phyloP scores from a whole-genome alignment of 1,140 invertebrate species.

The Oppia nitens region DNA sequence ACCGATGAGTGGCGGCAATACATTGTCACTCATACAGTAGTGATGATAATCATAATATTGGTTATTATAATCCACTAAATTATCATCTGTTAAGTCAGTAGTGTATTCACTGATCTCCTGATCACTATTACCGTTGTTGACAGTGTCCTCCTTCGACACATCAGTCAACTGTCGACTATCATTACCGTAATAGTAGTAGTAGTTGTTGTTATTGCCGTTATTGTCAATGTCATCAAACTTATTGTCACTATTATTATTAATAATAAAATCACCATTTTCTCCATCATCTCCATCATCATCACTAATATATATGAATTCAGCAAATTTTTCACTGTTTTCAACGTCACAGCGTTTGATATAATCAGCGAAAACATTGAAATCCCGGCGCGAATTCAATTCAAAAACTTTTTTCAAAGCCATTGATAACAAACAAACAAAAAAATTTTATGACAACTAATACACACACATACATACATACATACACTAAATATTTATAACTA shows the following conservation, averaged over 20 bases:
- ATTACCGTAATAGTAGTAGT: neutral
- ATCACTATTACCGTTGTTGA: no score
- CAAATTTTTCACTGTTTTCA: neutral
- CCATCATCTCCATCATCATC: neutral
- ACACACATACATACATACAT: no score
- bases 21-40: neutral
- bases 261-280: neutral
- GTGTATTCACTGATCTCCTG: no score
- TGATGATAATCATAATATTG: neutral
- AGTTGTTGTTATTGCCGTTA: neutral
- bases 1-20: neutral
- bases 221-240: neutral
- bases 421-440: no score
- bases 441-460: no score
- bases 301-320: neutral
- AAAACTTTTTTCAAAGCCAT: neutral
- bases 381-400: neutral
- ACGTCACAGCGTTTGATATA: neutral
- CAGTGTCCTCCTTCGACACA: neutral
- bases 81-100: no score
- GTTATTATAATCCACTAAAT: no score
- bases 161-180: neutral
- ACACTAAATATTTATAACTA: no score
- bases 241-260: neutral
- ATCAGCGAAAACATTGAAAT: neutral